phyloP scores from a whole-genome alignment of 2,888 invertebrate species.

The Shargacucullia verbasci region DNA sequence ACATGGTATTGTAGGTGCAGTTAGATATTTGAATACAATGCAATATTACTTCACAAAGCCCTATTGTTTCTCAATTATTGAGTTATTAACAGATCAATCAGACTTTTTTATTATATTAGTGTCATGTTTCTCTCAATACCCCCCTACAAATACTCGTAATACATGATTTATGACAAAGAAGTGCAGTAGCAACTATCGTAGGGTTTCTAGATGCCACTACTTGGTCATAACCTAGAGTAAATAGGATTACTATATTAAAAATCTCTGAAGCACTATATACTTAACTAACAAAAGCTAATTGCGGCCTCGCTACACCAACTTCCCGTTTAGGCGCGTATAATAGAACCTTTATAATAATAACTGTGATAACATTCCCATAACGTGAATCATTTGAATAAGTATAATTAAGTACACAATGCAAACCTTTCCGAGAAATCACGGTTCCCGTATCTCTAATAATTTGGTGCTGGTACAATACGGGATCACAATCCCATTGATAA shows the following conservation, averaged over 20 bases:
- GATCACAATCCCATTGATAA: slow-evolving; percentile 76
- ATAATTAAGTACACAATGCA: slow-evolving; percentile 68
- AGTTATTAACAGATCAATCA: slow-evolving; percentile 7
- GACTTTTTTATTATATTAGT: slow-evolving; percentile 10
- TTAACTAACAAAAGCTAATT: slow-evolving; percentile 48
- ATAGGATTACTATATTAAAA: slow-evolving; percentile 59
- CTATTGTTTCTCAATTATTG: slow-evolving; percentile 39
- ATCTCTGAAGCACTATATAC: slow-evolving; percentile 35
- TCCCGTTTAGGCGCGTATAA: slow-evolving; percentile 75
- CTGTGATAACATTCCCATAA: slow-evolving; percentile 80
- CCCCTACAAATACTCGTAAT: neutral
- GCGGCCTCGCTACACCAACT: slow-evolving; percentile 62
- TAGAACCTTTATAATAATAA: slow-evolving; percentile 74
- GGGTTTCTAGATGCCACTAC: slow-evolving; percentile 66
- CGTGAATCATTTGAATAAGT: slow-evolving; percentile 81
- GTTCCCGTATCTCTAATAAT: slow-evolving; percentile 58
- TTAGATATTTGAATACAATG: slow-evolving; percentile 46
- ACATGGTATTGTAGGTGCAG: slow-evolving; percentile 22
- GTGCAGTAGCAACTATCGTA: slow-evolving; percentile 50
- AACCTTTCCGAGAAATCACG: slow-evolving; percentile 65
- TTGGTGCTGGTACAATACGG: slow-evolving; percentile 48
- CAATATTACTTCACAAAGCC: slow-evolving; percentile 32
- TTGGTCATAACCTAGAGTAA: slow-evolving; percentile 67
- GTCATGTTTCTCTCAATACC: slow-evolving; percentile 14
- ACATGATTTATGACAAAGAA: slow-evolving; percentile 16